Evolutionary conservation across 2,797 vertebrate genomes (phyloP), one percentile per base, ranked within the genome.

Genomic region (Ficedula albicollis): DNA sequence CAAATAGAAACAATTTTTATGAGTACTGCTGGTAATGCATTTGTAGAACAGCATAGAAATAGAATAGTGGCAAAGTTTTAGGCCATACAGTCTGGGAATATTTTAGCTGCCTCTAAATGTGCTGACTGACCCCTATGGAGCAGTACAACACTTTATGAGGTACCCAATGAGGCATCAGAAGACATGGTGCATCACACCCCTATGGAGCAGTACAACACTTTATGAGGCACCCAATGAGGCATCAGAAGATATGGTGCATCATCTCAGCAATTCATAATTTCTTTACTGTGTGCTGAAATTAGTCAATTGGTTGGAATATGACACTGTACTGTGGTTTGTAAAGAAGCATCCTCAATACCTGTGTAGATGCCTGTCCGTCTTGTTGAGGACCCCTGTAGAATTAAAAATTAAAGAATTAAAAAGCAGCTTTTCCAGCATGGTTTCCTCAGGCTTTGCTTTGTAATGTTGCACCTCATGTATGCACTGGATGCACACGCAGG

Each of bases 121-220:
- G 18, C 9, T 75, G 52, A 10, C 12, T 79, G 27, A 25, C 46
- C 43, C 17, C 10, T 44, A 6, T 0, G 1, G n/a, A 8, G 4
- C 20, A 44, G 27, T 20, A 17, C 29, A n/a, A 20, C 4, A 44
- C 11, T 62, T 62, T 20, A 10, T 20, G 25, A 22, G 5, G 12
- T 10, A 56, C 13, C 60, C 1, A 38, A 13, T 38, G 38, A 38
- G 38, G 36, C 36, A 10, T 36, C 36, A 36, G n/a, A 86, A 83
- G 18, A 41, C 13, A n/a, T 1, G 16, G 22, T 48, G 11, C 11
- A 48, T 13, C 20, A 43, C n/a, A n/a, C n/a, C n/a, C n/a, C n/a
- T n/a, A n/a, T n/a, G n/a, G n/a, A 8, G 4, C 20, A 44, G 27
- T 20, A 18, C 29, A n/a, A 20, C 4, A 44, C 11, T 63, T 62